A percentile compares a stretch with the other conserved stretches of the same genome.
phyloP scores from a whole-genome alignment of 2,113 vertebrate genomes.

The Phalacrocorax carbo region DNA sequence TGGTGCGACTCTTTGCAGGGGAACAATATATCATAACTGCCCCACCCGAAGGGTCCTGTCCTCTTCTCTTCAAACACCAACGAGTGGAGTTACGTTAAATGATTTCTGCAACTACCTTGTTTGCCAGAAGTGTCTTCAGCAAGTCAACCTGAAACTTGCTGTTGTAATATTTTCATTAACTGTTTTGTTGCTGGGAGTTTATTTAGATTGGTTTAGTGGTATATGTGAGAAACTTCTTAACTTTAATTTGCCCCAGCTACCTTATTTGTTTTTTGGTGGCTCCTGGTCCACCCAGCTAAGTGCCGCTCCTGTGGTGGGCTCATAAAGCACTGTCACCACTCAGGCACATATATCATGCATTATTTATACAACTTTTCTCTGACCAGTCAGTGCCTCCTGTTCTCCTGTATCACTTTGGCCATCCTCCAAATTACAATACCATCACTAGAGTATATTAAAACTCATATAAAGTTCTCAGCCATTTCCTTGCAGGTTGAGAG shows the following conservation, averaged over 20 bases:
- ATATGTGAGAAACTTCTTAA: background rate
- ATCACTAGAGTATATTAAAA: background rate
- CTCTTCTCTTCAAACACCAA: background rate
- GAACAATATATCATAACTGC: background rate
- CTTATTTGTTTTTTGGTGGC: background rate
- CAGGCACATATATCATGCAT: background rate
- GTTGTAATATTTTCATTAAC: background rate
- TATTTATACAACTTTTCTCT: background rate
- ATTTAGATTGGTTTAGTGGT: background rate
- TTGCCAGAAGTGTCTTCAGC: background rate
- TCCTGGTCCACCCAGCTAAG: background rate
- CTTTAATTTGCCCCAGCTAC: background rate
- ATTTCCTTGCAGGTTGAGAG: background rate
- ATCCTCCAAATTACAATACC: background rate
- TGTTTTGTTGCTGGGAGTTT: background rate
- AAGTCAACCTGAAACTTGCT: conserved; percentile 36
- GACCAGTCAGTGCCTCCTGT: background rate
- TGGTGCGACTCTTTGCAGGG: background rate
- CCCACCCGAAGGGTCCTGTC: background rate
- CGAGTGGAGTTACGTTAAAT: background rate
- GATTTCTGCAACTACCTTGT: background rate
- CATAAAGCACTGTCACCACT: background rate
- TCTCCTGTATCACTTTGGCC: background rate
- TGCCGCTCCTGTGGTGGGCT: background rate
- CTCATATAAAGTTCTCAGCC: background rate